Percentiles rank a stretch among this genome's conserved stretches.
These are phyloP conservation scores for Sebastes paucispinis DNA, from an alignment of 2,797 vertebrate genomes.

Conservation along the genomic window DNA sequence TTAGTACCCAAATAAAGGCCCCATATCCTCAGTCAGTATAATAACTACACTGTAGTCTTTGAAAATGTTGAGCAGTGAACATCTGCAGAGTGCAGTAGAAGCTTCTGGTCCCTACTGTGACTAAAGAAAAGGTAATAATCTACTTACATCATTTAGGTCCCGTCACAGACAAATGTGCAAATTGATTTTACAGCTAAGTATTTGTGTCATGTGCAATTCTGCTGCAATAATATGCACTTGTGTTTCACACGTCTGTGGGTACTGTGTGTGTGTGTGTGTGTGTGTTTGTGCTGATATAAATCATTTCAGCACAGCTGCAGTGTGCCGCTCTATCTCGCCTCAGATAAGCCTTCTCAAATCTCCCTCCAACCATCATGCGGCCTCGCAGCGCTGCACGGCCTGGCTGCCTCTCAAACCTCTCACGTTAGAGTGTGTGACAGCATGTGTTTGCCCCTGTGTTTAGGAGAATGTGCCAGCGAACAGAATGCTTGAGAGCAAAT, in stretches of 20 bases:
- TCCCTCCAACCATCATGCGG: slow-evolving; percentile 81
- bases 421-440: slow-evolving; percentile 58
- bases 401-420: slow-evolving; percentile 71
- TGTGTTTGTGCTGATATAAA: slow-evolving; percentile 76
- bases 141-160: slow-evolving; percentile 25
- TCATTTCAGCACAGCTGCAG: slow-evolving; percentile 86
- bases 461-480: slow-evolving; percentile 50
- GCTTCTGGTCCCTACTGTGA: slow-evolving; percentile 19
- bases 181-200: slow-evolving; percentile 64
- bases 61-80: slow-evolving; percentile 22
- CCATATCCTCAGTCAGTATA: background rate
- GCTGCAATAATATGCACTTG: slow-evolving; percentile 56
- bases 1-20: too few relatives aligned
- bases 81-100: slow-evolving; percentile 33
- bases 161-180: slow-evolving; percentile 66
- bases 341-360: slow-evolving; percentile 86
- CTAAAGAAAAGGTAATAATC: slow-evolving; percentile 48
- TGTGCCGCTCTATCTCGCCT: slow-evolving; percentile 75
- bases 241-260: slow-evolving; percentile 52
- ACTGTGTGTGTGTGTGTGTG: slow-evolving; percentile 45
- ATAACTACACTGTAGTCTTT: background rate
- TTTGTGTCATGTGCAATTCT: slow-evolving; percentile 54
- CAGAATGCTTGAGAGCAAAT: slow-evolving; percentile 46
- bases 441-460: slow-evolving; percentile 61
- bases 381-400: slow-evolving; percentile 55